phyloP scores from a whole-genome alignment of 2,888 invertebrate species.

The Drosophila anomelani region DNA sequence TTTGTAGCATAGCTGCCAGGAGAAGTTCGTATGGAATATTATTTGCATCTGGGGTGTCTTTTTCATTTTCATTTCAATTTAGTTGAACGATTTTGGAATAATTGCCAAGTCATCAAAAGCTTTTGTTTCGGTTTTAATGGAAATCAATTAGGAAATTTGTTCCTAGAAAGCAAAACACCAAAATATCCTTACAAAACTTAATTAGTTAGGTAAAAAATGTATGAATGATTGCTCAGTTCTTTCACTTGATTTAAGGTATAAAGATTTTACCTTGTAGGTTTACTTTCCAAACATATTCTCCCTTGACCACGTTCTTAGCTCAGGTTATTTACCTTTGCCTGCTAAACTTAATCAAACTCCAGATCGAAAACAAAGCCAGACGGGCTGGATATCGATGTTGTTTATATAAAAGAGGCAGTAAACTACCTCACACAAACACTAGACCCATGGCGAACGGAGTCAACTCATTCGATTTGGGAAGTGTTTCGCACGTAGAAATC shows the following conservation, averaged over 20 bases:
- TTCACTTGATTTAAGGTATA: neutral
- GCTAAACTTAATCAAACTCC: conserved; percentile 21
- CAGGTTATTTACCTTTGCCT: conserved; percentile 6
- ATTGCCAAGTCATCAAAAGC: neutral
- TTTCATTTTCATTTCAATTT: neutral
- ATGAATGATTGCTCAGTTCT: too few species aligned
- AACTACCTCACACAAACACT: conserved; percentile 19
- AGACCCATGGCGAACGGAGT: conserved; percentile 9
- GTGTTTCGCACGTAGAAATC: conserved; percentile 59
- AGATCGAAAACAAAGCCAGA: conserved; percentile 24
- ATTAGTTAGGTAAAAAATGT: too few species aligned
- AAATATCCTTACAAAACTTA: too few species aligned
- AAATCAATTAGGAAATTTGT: neutral
- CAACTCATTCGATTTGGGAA: conserved; percentile 58
- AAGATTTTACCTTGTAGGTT: too few species aligned
- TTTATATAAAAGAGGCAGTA: conserved; percentile 31
- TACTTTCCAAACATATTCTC: neutral
- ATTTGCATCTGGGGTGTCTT: neutral
- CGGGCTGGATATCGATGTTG: conserved; percentile 18
- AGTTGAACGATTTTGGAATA: neutral
- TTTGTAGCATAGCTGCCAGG: neutral
- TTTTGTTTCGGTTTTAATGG: too few species aligned
- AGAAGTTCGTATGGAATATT: neutral
- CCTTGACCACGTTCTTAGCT: neutral
- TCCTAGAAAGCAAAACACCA: too few species aligned